Conservation (phyloP, 1,140 invertebrate genomes). For the Zaprionus lachaisei region DNA sequence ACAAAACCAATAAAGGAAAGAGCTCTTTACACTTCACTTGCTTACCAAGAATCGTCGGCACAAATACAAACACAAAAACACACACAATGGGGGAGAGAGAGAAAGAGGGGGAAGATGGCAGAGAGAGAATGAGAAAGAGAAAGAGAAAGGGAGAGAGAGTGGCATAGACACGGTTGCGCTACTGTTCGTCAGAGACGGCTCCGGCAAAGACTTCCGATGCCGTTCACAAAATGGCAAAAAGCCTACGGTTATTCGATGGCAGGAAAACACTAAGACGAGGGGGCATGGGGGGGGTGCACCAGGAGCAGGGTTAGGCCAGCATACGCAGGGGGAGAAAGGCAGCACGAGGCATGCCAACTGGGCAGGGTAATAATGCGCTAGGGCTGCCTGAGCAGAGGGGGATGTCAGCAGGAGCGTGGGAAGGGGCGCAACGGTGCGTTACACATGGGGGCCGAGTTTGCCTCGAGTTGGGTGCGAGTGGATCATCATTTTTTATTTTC, state of each 20-base stretch:
- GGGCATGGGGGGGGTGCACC: not conserved
- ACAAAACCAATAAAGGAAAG: slow-evolving; percentile 84
- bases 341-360: slow-evolving; percentile 5
- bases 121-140: not conserved
- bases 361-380: slow-evolving; percentile 30
- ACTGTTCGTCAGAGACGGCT: slow-evolving; percentile 22
- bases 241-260: slow-evolving; percentile 74
- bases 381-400: not conserved
- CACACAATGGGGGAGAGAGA: not conserved
- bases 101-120: not conserved
- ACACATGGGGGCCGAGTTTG: slow-evolving; percentile 21
- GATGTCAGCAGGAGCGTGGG: not conserved
- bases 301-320: no score
- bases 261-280: not conserved
- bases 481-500: slow-evolving; percentile 84
- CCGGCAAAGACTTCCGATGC: slow-evolving; percentile 63
- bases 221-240: slow-evolving; percentile 58
- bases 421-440: slow-evolving; percentile 56
- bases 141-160: not conserved
- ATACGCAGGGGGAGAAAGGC: not conserved
- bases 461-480: slow-evolving; percentile 41
- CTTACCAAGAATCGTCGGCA: slow-evolving; percentile 72
- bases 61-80: slow-evolving; percentile 37
- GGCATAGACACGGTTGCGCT: slow-evolving; percentile 26
- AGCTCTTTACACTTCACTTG: slow-evolving; percentile 84